Percentiles rank a stretch among this genome's conserved stretches.
These are phyloP conservation scores for Mus spretus DNA, from an alignment of 2,797 vertebrate species.

Conservation along the genomic window DNA sequence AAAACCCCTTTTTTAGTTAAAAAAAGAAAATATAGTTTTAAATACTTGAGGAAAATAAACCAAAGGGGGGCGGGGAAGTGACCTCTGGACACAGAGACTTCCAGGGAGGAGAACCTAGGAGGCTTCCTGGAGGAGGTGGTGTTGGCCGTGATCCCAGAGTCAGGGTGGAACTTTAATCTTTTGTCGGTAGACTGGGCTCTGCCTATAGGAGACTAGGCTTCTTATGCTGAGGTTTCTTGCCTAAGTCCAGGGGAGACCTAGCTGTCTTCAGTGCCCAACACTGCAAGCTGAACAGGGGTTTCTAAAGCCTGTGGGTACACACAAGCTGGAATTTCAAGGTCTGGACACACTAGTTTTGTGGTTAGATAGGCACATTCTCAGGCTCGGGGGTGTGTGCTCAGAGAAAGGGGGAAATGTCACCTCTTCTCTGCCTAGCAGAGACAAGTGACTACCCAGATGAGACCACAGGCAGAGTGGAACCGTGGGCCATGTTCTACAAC, in stretches of 20 bases:
- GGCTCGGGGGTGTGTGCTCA: not conserved
- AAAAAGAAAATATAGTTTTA: not conserved
- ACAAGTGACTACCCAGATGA: not conserved
- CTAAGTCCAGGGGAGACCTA: not conserved
- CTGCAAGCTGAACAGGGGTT: slow-evolving; percentile 17
- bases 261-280: not conserved
- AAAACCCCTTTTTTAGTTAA: not conserved
- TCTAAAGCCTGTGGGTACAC: not conserved
- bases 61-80: not conserved
- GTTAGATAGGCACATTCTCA: slow-evolving; percentile 59
- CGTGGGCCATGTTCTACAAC: not conserved
- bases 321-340: slow-evolving; percentile 73
- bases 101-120: not conserved
- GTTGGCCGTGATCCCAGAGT: not conserved
- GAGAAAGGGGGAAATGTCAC: slow-evolving; percentile 28
- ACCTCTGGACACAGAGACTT: slow-evolving; percentile 1
- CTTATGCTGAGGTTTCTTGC: not conserved
- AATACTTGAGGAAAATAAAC: slow-evolving; percentile 36
- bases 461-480: not conserved
- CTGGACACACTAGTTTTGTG: slow-evolving; percentile 53
- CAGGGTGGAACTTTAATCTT: not conserved
- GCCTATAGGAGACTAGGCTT: not conserved
- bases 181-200: not conserved
- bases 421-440: not conserved
- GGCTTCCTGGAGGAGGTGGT: slow-evolving; percentile 11